Evolutionary conservation across 2,888 invertebrate species (phyloP).

Genomic region (Strigamia maritima): DNA sequence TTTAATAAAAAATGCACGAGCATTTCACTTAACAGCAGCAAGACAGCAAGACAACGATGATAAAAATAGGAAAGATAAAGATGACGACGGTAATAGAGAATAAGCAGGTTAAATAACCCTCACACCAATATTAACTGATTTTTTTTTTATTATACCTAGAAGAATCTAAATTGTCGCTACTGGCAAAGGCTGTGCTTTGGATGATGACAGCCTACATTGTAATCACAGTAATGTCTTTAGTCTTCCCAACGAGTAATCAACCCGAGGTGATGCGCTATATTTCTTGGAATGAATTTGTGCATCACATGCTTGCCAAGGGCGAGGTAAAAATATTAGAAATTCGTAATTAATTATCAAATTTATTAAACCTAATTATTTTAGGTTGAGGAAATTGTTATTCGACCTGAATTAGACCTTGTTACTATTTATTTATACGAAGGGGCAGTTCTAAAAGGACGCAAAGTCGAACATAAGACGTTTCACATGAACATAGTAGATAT

Average conservation of each 20-base stretch:
- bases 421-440: conserved; percentile 79
- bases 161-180: conserved; percentile 66
- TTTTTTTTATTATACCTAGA: conserved; percentile 39
- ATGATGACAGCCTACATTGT: conserved; percentile 72
- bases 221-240: conserved; percentile 66
- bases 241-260: conserved; percentile 68
- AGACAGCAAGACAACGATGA: conserved; percentile 38
- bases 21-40: conserved; percentile 1
- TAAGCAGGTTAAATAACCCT: not conserved
- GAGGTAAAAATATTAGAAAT: conserved; percentile 61
- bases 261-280: conserved; percentile 78
- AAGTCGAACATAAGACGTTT: conserved; percentile 66
- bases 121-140: not conserved
- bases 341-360: not conserved
- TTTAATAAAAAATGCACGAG: not conserved
- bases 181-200: conserved; percentile 76
- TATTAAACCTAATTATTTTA: conserved; percentile 40
- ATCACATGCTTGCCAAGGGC: conserved; percentile 89
- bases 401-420: conserved; percentile 79
- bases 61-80: conserved; percentile 48
- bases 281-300: conserved; percentile 95
- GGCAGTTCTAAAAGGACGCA: conserved; percentile 78
- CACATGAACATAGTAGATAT: conserved; percentile 83
- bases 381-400: conserved; percentile 75
- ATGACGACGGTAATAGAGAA: conserved; percentile 55